These are phyloP conservation scores for Ichneumon xanthorius DNA, from an alignment of 2,888 invertebrate genomes.

Conservation along the genomic window DNA sequence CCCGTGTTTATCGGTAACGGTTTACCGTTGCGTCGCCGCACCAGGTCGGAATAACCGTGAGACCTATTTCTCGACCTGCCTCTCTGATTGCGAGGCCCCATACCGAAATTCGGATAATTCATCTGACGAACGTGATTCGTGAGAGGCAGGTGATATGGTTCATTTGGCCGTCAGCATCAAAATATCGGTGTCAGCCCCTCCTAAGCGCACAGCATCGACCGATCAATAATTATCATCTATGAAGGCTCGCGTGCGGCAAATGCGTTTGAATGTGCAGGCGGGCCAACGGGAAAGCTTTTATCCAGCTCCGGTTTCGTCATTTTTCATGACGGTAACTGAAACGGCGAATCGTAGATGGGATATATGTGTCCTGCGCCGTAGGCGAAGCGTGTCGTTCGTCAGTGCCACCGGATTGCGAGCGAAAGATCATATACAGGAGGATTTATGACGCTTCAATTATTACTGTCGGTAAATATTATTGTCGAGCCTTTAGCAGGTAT, in stretches of 20 bases:
- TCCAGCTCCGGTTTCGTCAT: background rate
- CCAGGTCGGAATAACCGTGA: background rate
- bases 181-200: background rate
- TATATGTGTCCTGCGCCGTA: background rate
- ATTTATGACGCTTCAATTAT: constrained; percentile 8
- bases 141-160: background rate
- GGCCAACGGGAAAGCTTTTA: background rate
- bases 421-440: background rate
- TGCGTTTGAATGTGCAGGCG: background rate
- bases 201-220: background rate
- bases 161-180: background rate
- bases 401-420: background rate
- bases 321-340: background rate
- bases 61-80: background rate
- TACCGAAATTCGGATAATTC: constrained; percentile 14
- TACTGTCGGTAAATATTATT: background rate
- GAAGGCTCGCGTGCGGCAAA: background rate
- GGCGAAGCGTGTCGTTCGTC: background rate
- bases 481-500: background rate
- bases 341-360: background rate
- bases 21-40: background rate
- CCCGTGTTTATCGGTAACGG: constrained; percentile 6
- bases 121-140: constrained; percentile 4
- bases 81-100: background rate
- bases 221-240: constrained; percentile 4